Base-by-base conservation (phyloP, 2,797 vertebrate genomes). In the Galaxias olidus region DNA sequence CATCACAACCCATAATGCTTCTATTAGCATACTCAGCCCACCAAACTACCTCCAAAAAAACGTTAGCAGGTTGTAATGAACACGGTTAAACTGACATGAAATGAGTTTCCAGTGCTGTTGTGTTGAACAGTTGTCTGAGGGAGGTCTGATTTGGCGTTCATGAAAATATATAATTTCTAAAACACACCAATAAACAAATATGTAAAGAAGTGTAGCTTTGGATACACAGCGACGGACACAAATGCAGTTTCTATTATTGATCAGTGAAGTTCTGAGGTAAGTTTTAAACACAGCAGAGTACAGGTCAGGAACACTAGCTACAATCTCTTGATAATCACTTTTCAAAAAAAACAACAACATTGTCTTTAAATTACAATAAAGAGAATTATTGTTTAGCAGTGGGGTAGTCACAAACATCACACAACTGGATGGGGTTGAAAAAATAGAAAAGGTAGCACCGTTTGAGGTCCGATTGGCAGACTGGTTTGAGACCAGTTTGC, bases 401-500 rank as follows among this genome's bases (percentile, higher is more conserved):
- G 75, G 80, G 86, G 65, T 75, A 78, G 80, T 70, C 74, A 87
- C 82, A 81, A 86, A 85, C 86, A 85, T 81, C 85, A 86, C 77
- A 84, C 20, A 49, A 84, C 80, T 71, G 82, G 76, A 86, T 84
- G 82, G 85, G 86, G 80, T 44, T 87, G 87, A 86, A 88, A 88
- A 89, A 87, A 90, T 90, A 91, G 86, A 90, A 91, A 92, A 92
- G 90, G 74, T 61, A 93, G 92, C 92, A 93, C 92, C 92, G 81
- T 91, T 89, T 92, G 92, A 93, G 91, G 92, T 92, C 91, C 89
- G 85, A 89, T 74, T 89, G 84, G 87, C 84, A 89, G 84, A 89
- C 89, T 87, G 84, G 82, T 81, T 84, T 78, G 76, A 81, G 91
- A 91, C 87, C 69, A 84, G 90, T 90, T 87, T 92, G 91, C 92